Evolutionary conservation across 2,888 invertebrate genomes (phyloP).

Genomic region (Diaprepes abbreviatus): DNA sequence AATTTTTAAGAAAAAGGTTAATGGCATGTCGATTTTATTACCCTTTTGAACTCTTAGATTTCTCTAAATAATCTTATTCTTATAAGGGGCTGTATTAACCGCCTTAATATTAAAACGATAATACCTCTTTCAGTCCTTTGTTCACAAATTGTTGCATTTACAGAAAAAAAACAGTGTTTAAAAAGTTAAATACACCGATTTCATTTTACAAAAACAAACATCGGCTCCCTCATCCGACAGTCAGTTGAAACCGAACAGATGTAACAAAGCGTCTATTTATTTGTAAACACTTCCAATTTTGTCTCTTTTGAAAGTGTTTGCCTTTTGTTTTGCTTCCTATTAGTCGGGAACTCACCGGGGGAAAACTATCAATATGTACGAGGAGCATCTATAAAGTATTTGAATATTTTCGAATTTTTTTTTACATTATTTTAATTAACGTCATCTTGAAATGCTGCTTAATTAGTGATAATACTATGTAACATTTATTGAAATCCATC

Average conservation of each 20-base stretch:
- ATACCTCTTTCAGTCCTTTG: not conserved
- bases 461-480: no score
- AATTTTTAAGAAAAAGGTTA: no score
- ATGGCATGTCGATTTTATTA: no score
- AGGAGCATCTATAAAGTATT: no score
- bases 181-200: slow-evolving; percentile 45
- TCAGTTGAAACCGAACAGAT: slow-evolving; percentile 48
- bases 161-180: slow-evolving; percentile 29
- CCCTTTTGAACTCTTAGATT: no score
- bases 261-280: slow-evolving; percentile 50
- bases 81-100: not conserved
- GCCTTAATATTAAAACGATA: not conserved
- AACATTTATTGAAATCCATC: no score
- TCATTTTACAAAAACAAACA: slow-evolving; percentile 49
- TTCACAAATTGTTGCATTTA: slow-evolving; percentile 18
- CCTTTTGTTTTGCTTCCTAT: slow-evolving; percentile 47
- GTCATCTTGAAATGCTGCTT: no score
- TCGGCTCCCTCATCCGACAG: slow-evolving; percentile 43
- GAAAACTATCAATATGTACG: slow-evolving; percentile 24
- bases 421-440: no score
- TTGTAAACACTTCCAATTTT: slow-evolving; percentile 49
- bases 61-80: not conserved
- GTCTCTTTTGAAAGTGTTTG: slow-evolving; percentile 46
- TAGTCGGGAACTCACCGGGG: slow-evolving; percentile 32
- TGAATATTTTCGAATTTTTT: no score